Evolutionary conservation across 2,797 vertebrate genomes (phyloP).

Genomic region (Hyperoplus immaculatus): DNA sequence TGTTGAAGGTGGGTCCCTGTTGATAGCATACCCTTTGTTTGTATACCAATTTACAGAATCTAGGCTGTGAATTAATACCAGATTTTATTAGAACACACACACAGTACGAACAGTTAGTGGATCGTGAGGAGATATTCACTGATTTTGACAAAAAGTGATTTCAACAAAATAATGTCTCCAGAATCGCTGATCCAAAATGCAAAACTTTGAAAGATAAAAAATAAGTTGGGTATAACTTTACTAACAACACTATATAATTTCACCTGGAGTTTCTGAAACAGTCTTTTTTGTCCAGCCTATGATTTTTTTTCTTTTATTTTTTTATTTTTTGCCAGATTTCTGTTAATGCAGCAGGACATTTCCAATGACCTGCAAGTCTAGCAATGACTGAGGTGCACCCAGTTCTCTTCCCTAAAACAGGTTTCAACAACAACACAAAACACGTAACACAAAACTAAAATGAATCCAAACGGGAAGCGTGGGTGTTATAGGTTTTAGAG

Average conservation of each 20-base stretch:
- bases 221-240: too few relatives aligned
- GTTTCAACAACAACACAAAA: background rate
- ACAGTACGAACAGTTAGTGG: background rate
- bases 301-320: conserved; percentile 1
- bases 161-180: too few relatives aligned
- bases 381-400: background rate
- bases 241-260: background rate
- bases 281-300: background rate
- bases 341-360: conserved; percentile 19
- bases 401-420: conserved; percentile 5
- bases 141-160: too few relatives aligned
- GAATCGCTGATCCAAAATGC: too few relatives aligned
- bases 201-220: too few relatives aligned
- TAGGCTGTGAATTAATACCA: too few relatives aligned
- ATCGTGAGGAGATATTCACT: too few relatives aligned
- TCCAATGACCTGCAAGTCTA: background rate
- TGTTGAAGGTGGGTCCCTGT: too few relatives aligned
- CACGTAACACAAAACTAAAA: background rate
- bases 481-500: background rate
- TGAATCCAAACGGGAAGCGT: background rate
- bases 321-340: background rate
- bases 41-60: too few relatives aligned
- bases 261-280: background rate
- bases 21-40: too few relatives aligned
- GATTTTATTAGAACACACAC: background rate